phyloP scores from a whole-genome alignment of 2,113 vertebrate species.

The Larimichthys polyactis region DNA sequence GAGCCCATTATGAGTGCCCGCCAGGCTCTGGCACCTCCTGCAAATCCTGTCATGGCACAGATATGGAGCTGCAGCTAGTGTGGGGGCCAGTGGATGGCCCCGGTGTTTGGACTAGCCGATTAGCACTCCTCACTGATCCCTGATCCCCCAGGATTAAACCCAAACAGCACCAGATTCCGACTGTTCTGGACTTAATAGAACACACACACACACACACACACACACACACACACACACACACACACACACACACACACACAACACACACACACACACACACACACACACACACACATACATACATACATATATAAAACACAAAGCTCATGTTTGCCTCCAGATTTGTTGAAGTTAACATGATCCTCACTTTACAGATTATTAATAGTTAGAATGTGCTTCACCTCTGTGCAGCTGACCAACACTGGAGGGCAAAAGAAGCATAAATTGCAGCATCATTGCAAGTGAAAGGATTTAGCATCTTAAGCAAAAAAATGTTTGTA shows the following conservation, averaged over 20 bases:
- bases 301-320: background rate
- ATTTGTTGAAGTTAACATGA: constrained; percentile 1
- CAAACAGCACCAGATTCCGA: constrained; percentile 30
- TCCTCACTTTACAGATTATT: background rate
- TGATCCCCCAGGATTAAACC: constrained; percentile 39
- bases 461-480: constrained; percentile 2
- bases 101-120: constrained; percentile 62
- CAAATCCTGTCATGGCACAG: constrained; percentile 78
- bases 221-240: background rate
- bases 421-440: background rate
- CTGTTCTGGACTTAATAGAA: background rate
- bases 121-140: constrained; percentile 61
- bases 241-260: background rate
- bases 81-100: constrained; percentile 43
- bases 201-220: constrained; percentile 13
- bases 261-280: constrained; percentile 13
- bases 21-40: constrained; percentile 70
- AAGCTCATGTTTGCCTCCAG: constrained; percentile 5
- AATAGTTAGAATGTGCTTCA: background rate
- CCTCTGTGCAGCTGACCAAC: too few species aligned
- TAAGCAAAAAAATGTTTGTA: background rate
- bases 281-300: too few species aligned
- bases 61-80: constrained; percentile 71
- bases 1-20: constrained; percentile 72
- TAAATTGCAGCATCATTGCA: background rate